Conservation (phyloP, 2,797 vertebrate species). For the Coilia nasus region DNA sequence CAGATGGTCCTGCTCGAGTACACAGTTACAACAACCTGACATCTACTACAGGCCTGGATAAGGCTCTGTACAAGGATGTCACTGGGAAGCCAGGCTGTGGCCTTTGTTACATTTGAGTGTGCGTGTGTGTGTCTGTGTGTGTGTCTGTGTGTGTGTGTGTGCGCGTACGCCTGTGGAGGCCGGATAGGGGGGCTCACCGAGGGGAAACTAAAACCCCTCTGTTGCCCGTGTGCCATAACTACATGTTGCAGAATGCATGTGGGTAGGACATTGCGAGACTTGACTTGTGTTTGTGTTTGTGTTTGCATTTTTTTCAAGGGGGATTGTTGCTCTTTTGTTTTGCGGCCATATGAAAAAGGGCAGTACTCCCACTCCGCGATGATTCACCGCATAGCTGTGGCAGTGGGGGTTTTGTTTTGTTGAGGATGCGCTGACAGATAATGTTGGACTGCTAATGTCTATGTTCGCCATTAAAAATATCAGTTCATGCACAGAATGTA, state of each 20-base stretch:
- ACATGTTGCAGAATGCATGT: not conserved
- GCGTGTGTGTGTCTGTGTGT: no score
- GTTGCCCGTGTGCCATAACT: not conserved
- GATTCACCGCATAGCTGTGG: slow-evolving; percentile 30
- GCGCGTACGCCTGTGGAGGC: no score
- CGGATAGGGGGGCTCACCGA: not conserved
- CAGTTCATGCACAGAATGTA: not conserved
- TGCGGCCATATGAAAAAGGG: not conserved
- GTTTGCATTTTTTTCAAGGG: not conserved
- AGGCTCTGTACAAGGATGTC: no score
- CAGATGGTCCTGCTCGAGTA: no score
- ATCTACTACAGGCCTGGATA: no score
- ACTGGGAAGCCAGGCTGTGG: no score
- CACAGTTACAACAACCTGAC: no score
- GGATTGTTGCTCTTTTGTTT: not conserved
- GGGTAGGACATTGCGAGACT: not conserved
- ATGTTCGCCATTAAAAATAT: not conserved
- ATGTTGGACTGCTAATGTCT: not conserved
- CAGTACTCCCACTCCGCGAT: slow-evolving; percentile 6
- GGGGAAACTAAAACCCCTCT: not conserved
- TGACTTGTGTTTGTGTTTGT: not conserved
- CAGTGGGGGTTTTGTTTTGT: slow-evolving; percentile 19
- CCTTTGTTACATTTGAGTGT: no score
- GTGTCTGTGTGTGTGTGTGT: no score
- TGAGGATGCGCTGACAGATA: not conserved